A percentile compares a stretch with the other conserved stretches of the same genome.
These are phyloP conservation scores for Egretta garzetta DNA, from an alignment of 2,113 vertebrate species.

Conservation along the genomic window DNA sequence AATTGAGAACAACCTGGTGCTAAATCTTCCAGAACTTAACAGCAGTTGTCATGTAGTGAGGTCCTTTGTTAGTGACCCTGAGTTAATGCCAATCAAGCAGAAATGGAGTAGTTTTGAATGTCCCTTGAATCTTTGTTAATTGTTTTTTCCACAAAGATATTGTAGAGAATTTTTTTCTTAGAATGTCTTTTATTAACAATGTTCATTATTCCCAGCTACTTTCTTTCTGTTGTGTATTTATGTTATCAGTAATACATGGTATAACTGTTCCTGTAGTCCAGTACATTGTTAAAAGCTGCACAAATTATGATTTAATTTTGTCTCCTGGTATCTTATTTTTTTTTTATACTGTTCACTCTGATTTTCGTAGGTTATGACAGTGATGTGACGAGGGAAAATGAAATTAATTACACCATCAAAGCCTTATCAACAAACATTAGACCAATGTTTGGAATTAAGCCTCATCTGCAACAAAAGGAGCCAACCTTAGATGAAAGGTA, in stretches of 20 bases:
- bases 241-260: background rate
- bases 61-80: background rate
- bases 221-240: background rate
- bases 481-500: constrained; percentile 96
- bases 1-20: background rate
- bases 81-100: background rate
- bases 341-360: background rate
- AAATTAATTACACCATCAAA: constrained; percentile 96
- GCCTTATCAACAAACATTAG: constrained; percentile 96
- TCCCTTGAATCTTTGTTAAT: background rate
- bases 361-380: constrained; percentile 92
- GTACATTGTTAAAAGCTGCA: background rate
- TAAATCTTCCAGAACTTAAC: background rate
- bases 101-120: background rate
- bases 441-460: constrained; percentile 93
- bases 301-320: background rate
- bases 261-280: background rate
- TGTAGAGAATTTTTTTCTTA: background rate
- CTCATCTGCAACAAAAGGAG: constrained; percentile 95
- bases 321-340: background rate
- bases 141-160: background rate
- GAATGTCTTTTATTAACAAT: background rate
- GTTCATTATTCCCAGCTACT: background rate
- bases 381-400: constrained; percentile 95
- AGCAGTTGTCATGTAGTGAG: background rate